Evolutionary conservation across 35 echinoderm and acorn worm genomes (phyloP), one percentile per base, ranked within the genome.

Genomic region (Eucidaris tribuloides): DNA sequence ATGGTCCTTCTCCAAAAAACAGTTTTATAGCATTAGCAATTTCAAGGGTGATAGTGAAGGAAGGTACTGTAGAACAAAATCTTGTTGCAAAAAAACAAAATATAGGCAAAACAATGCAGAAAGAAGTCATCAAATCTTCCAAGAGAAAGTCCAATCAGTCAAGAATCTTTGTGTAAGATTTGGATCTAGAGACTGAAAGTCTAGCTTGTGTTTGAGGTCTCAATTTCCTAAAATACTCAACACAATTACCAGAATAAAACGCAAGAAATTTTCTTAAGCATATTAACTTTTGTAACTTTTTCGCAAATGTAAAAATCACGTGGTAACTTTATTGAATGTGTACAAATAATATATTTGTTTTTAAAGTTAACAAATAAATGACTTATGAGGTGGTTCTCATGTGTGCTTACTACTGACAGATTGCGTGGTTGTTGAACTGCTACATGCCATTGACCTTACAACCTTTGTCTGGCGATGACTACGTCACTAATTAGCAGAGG

Each of bases 391-490:
- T n/a, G n/a, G n/a, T 84, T 13, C 15, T 7, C 5, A 27, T 71
- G 39, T 25, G 18, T 66, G 37, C 0, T 46, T 81, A 60, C 19
- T 83, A 14, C 31, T 37, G 17, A 1, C 60, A 97, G 95, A 80
- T 92, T 83, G 95, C 95, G 13, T 98, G 95, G 95, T 30, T 90
- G 43, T 87, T 98, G 45, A 98, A 93, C 87, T 42, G 87, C 79
- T 19, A 98, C 90, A 19, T 98, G 95, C n/a, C 66, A 98, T 98
- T 42, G 95, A 98, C 45, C 79, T 98, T 17, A 98, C 95, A 34
- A 93, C 95, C 11, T n/a, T 59, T 98, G 17, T 98, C 90, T 65
- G 95, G 95, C 42, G 95, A 98, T 80, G 95, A 98, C 38, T 93
- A 90, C 24, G 81, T 90, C 55, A 98, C 95, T n/a, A 98, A 98